These are phyloP conservation scores for Bryconaethiops microstoma DNA, from an alignment of 2,797 vertebrate genomes.

Conservation along the genomic window DNA sequence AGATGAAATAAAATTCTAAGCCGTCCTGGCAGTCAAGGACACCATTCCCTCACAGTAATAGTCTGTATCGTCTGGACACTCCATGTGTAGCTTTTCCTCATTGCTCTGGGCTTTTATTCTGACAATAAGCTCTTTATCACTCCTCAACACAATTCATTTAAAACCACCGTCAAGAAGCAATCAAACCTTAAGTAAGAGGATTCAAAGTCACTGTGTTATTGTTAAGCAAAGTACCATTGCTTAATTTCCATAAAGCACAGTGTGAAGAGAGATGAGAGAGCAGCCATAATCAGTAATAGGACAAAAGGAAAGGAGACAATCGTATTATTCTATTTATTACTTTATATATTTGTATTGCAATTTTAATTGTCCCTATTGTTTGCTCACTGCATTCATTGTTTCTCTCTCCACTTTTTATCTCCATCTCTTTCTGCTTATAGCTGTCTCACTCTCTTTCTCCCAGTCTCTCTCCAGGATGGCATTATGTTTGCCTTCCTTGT, in stretches of 20 bases:
- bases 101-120: slow-evolving; percentile 87
- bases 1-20: slow-evolving; percentile 88
- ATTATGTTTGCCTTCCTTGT: slow-evolving; percentile 81
- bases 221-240: slow-evolving; percentile 83
- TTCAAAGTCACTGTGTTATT: slow-evolving; percentile 88
- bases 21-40: slow-evolving; percentile 87
- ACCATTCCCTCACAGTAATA: slow-evolving; percentile 85
- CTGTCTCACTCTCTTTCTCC: slow-evolving; percentile 44
- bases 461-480: slow-evolving; percentile 69
- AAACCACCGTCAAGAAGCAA: slow-evolving; percentile 87
- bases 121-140: slow-evolving; percentile 90
- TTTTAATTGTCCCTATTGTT: slow-evolving; percentile 54
- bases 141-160: slow-evolving; percentile 89
- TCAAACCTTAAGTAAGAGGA: slow-evolving; percentile 89
- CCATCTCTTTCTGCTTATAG: slow-evolving; percentile 65
- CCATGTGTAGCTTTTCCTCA: slow-evolving; percentile 85
- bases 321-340: slow-evolving; percentile 64
- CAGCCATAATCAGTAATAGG: slow-evolving; percentile 73
- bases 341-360: slow-evolving; percentile 30
- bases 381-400: slow-evolving; percentile 25
- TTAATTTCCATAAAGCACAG: slow-evolving; percentile 83
- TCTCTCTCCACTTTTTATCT: slow-evolving; percentile 56
- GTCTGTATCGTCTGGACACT: slow-evolving; percentile 85
- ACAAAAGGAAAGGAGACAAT: slow-evolving; percentile 71
- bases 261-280: slow-evolving; percentile 67